Base-by-base conservation (phyloP, 2,888 invertebrate genomes). In the Morpho achilles region DNA sequence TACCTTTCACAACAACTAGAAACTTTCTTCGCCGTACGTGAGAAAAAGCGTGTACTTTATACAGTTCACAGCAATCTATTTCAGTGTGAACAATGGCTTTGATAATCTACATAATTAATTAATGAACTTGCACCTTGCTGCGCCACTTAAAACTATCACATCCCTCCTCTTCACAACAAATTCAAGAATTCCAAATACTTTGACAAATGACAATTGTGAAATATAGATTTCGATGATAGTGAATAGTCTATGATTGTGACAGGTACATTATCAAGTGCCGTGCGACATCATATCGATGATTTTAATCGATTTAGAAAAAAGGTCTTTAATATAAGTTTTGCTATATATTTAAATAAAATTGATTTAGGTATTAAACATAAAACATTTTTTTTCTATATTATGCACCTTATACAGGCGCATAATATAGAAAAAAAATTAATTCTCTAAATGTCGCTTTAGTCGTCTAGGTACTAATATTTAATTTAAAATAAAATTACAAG, bases 11-110 rank as follows among this genome's bases (percentile, higher is more conserved):
- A 70, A 60, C 65, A 60, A 62, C 62, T 64, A 50, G 49, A 67
- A 75, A 87, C 88, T 88, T 88, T 89, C 88, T 79, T 87, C 72
- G 70, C 69, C 69, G 73, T 77, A 74, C 83, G 82, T 88, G 88
- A 80, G 88, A 88, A 79, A 69, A 66, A 62, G 62, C 64, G 59
- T 70, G 65, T 69, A 77, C 75, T 83, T 84, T 83, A 84, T 82
- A 81, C 72, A 72, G 77, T 80, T 79, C 75, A 75, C 74, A 80
- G 83, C 77, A 79, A 82, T 82, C 78, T 75, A 82, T 82, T 78
- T 75, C 66, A 61, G 63, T 60, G 64, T 68, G 69, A 84, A 88
- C 88, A 89, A 88, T 87, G 71, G 80, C 73, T 80, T 78, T 82
- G 79, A 75, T 82, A 79, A 84, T 82, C 79, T 83, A 80, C 81